Evolutionary conservation across 2,797 vertebrate genomes (phyloP).

Genomic region (Falco novaeseelandiae): DNA sequence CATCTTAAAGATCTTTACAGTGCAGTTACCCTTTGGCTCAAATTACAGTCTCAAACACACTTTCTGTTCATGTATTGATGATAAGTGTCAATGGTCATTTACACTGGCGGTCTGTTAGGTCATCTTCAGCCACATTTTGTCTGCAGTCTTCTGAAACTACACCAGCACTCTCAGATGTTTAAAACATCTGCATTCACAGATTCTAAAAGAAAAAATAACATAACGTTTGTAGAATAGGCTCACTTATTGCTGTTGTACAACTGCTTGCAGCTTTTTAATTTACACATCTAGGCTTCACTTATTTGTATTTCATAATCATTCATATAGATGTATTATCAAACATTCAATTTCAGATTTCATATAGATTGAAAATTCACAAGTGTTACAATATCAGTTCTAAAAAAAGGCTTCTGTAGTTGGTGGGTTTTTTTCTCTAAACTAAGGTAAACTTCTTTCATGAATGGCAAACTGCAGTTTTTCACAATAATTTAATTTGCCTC

Average conservation of each 20-base stretch:
- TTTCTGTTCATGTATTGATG: fast-evolving
- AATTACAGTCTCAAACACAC: neutral
- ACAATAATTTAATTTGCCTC: neutral
- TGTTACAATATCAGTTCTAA: neutral
- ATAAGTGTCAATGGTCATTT: fast-evolving
- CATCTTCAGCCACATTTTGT: neutral
- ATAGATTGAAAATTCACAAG: neutral
- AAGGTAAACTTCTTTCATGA: neutral
- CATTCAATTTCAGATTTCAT: neutral
- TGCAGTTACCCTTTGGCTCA: neutral
- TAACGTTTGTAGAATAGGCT: neutral
- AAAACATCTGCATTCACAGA: neutral
- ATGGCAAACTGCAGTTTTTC: neutral
- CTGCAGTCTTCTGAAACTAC: neutral
- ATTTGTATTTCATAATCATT: neutral
- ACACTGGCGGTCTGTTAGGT: neutral
- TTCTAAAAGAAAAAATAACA: neutral
- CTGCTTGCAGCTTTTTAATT: neutral
- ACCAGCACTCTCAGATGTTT: neutral
- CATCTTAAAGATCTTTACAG: neutral
- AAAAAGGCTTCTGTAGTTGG: neutral
- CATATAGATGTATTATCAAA: neutral
- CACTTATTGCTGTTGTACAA: neutral
- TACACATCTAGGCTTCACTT: neutral
- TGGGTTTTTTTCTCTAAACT: neutral